Base-by-base conservation (phyloP, 2,888 invertebrate species). In the Chrysolina oricalcia region DNA sequence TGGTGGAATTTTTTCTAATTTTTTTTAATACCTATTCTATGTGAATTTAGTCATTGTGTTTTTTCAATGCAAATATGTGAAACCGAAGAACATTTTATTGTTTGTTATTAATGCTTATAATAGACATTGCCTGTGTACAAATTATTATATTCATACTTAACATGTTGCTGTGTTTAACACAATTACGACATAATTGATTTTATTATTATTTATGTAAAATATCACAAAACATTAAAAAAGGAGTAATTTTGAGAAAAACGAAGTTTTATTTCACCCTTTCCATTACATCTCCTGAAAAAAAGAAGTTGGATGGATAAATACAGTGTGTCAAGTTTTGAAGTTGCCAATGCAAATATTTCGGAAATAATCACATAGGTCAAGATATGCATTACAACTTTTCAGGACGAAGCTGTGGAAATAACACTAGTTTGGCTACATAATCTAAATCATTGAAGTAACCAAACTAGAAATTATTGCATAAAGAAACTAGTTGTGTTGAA, bases 191-290 rank as follows among this genome's bases (percentile, higher is more conserved):
- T 41, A 21, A 53, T 56, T 68, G n/a, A 27, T 68, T 40, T 68
- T 74, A 70, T 74, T 19, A 62, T 59, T 70, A 56, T 53, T 75
- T 76, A 59, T 73, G 73, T 73, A 67, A 70, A 66, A 73, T 72
- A 72, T 43, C 70, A 73, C 69, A 56, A 66, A 64, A 50, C 66
- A 74, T 50, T 56, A 75, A 73, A 75, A 75, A 72, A 72, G 63
- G 72, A 68, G 72, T 72, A 70, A 76, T 76, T 76, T 71, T 70
- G 46, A 76, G 41, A 17, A 66, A 27, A n/a, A 41, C 3, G 21
- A 43, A 46, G 66, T 72, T 65, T 40, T 23, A 62, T 73, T 63
- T 73, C 17, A 46, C 56, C 62, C 27, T 46, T 46, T 46, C 15
- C n/a, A 35, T 3, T 8, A 35, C 5, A 27, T 3, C 2, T 27